phyloP scores from a whole-genome alignment of 2,888 invertebrate genomes.

The Sisyra nigra region DNA sequence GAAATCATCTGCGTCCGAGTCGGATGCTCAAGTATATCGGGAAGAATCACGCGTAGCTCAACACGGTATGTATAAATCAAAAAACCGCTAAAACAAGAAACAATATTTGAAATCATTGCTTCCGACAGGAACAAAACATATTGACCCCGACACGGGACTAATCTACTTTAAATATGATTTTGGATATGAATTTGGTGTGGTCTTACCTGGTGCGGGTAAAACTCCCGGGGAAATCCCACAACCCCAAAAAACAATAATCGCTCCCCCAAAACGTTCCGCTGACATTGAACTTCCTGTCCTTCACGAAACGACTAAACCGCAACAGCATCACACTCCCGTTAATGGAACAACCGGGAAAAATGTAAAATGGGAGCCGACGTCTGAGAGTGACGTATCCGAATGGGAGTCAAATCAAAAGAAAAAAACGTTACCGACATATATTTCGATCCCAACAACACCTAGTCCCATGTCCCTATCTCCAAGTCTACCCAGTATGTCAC shows the following conservation, averaged over 20 bases:
- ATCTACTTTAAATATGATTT: conserved; percentile 73
- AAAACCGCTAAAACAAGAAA: background rate
- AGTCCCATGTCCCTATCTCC: conserved; percentile 40
- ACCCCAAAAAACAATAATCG: conserved; percentile 28
- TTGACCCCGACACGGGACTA: conserved; percentile 57
- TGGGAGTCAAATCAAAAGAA: conserved; percentile 20
- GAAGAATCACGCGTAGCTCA: conserved; percentile 53
- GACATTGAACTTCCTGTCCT: conserved; percentile 51
- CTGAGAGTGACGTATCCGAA: conserved; percentile 45
- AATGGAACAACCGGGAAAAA: conserved; percentile 21
- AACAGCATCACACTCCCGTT: conserved; percentile 10
- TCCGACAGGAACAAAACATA: conserved; percentile 50
- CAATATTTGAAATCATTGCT: conserved; percentile 2
- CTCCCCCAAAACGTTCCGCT: conserved; percentile 34
- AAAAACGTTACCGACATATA: conserved; percentile 15
- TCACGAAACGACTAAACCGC: conserved; percentile 37
- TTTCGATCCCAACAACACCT: conserved; percentile 28
- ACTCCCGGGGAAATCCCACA: conserved; percentile 25
- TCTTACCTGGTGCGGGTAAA: conserved; percentile 48
- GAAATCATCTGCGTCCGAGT: conserved; percentile 28
- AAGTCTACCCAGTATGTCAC: conserved; percentile 39
- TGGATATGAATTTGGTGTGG: conserved; percentile 61
- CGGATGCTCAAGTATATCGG: conserved; percentile 48
- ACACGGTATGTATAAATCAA: conserved; percentile 39
- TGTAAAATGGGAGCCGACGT: conserved; percentile 43